These are phyloP conservation scores for Phycodurus eques DNA, from an alignment of 2,113 vertebrate species.

Conservation along the genomic window DNA sequence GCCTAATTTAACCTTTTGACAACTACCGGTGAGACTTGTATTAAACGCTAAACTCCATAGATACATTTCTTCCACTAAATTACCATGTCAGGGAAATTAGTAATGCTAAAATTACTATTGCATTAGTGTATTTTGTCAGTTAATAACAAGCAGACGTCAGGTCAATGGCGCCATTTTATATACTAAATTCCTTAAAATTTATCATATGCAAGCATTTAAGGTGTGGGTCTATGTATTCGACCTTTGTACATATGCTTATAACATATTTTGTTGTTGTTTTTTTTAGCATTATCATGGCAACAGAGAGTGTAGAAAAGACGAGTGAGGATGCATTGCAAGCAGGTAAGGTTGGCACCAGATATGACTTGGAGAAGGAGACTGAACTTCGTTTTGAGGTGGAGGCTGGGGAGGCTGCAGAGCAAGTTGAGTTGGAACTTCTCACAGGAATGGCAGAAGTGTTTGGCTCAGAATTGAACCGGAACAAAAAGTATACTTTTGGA, in stretches of 20 bases:
- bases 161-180: no score
- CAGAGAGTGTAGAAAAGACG: slow-evolving; percentile 65
- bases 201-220: background rate
- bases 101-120: background rate
- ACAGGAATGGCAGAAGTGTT: slow-evolving; percentile 92
- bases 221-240: background rate
- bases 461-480: slow-evolving; percentile 92
- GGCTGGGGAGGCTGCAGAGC: slow-evolving; percentile 74
- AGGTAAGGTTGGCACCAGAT: slow-evolving; percentile 74
- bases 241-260: background rate
- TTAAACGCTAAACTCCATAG: background rate
- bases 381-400: slow-evolving; percentile 97
- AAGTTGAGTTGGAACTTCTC: slow-evolving; percentile 87
- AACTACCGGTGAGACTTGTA: no score
- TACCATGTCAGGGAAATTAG: background rate
- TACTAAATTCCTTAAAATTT: background rate
- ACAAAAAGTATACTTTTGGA: slow-evolving; percentile 94
- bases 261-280: no score
- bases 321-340: slow-evolving; percentile 71
- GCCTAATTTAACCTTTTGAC: no score
- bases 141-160: no score
- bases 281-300: slow-evolving; percentile 61
- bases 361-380: slow-evolving; percentile 93
- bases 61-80: background rate
- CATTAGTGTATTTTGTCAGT: background rate